Evolutionary conservation across 2,113 vertebrate species (phyloP), one percentile per base, ranked within the genome.

Genomic region (Clinocottus analis): DNA sequence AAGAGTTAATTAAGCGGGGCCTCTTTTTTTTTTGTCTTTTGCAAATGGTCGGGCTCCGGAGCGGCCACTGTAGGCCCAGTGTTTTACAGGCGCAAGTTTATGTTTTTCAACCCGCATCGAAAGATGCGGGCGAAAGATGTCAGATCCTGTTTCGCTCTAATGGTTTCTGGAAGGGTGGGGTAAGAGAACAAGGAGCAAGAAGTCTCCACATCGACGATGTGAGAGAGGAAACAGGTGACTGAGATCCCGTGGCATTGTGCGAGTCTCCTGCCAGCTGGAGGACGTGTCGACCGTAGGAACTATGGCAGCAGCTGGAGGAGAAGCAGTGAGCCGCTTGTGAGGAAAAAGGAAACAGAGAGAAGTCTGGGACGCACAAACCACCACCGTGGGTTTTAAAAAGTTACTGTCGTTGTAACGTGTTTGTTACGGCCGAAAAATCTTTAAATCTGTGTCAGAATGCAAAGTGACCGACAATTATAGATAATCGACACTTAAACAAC

Each of bases 1-100:
- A 95, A 93, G 93, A 96, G 95, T 95, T 97, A 96, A 97, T 98
- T 97, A 96, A 93, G 94, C 94, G 93, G 11, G 94, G 91, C 90
- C 83, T 83, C 84, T 92, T 86, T 49, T 49, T 49, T 9, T 49
- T 49, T 8, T 21, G 6, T 19, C 7, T 7, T 49, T 45, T 45
- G 93, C 61, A 90, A 94, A 93, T 82, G 92, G 47, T 35, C 72
- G 83, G 84, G 88, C 11, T 86, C 93, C 91, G 84, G 89, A 16
- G 67, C 43, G 27, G 53, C 43, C 8, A 53, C 41, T 31, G 39
- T 6, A 23, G 71, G 62, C n/a, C 63, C 33, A 25, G 14, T 2
- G 69, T n/a, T 49, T 79, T 72, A 66, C 53, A 85, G 61, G 61
- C 71, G 9, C 25, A 7, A 23, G 37, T 66, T 53, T 1, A 7